Base-by-base conservation (phyloP, 2,113 vertebrate genomes). In the Syrmaticus mikado region DNA sequence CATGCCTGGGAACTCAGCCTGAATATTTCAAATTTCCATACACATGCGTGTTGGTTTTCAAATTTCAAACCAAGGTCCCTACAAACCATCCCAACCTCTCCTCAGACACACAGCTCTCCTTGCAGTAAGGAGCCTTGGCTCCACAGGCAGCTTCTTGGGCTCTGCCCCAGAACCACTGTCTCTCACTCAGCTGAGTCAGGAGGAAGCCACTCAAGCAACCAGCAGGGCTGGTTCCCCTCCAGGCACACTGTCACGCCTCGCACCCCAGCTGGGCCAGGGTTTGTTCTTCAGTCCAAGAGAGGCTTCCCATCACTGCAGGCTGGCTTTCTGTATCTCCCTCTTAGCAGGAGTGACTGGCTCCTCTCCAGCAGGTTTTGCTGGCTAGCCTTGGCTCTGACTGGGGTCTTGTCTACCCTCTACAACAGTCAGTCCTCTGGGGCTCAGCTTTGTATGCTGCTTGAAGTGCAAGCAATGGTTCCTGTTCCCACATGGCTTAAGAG, bases 11-110 rank as follows among this genome's bases (percentile, higher is more conserved):
- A 80, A 28, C 48, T 55, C 62, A 72, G 66, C 53, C 76, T 60
- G 28, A 61, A 55, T n/a, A 79, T 2, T 18, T 8, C 8, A 10
- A 14, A 17, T 7, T 73, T 61, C 28, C 53, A n/a, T 1, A 0
- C 22, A 5, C 36, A 24, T 4, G 0, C 4, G 1, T 0, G 0
- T 36, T 62, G 12, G 13, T 66, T 53, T 43, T 18, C 77, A 11
- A 1, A 2, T 50, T 76, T 53, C 30, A 66, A 53, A 36, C 40
- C 55, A 40, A 38, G 22, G 50, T 41, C 19, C 64, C n/a, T 7
- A 30, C 68, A 62, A 52, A 53, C 14, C 52, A 66, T 18, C 45
- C 40, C 1, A 1, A 40, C 17, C 22, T 64, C 75, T 64, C 13
- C 34, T 28, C 19, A 32, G 41, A 7, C 11, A 10, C 28, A 8